Percentiles rank a stretch among this genome's conserved stretches.
Evolutionary conservation across 37 sponge, comb jelly and placozoan species (phyloP).

Genomic region (Cladorhizidae sp.): DNA sequence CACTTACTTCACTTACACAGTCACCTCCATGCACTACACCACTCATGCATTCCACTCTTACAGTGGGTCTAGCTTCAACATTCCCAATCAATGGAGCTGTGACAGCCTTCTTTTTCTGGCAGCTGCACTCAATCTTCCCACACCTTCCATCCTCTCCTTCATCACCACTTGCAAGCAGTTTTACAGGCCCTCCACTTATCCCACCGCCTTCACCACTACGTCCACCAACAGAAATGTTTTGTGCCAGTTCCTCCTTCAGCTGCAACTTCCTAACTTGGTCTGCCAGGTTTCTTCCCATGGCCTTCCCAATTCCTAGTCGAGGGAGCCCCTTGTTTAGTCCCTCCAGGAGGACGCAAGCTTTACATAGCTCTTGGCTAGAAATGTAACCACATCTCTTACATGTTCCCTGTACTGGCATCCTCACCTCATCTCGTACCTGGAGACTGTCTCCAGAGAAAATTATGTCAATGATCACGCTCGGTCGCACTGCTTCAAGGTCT

Average conservation of each 20-base stretch:
- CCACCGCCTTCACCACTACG: too few species aligned
- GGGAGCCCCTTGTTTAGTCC: constrained; percentile 93
- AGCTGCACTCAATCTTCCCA: too few species aligned
- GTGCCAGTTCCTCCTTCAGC: background rate
- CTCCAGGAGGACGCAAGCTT: constrained; percentile 95
- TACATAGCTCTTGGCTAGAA: constrained; percentile 93
- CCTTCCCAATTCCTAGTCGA: constrained; percentile 89
- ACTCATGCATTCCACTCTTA: too few species aligned
- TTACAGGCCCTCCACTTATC: too few species aligned
- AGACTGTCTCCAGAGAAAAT: constrained; percentile 93
- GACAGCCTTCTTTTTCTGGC: too few species aligned
- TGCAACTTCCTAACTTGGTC: constrained; percentile 49
- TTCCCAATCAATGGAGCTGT: too few species aligned
- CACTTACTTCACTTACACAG: too few species aligned
- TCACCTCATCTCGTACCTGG: constrained; percentile 77
- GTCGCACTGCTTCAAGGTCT: constrained; percentile 87
- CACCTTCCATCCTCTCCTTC: too few species aligned
- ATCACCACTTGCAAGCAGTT: too few species aligned
- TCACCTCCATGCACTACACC: too few species aligned
- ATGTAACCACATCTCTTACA: constrained; percentile 95
- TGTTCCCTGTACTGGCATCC: constrained; percentile 85
- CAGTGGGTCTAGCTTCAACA: too few species aligned
- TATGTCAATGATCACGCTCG: constrained; percentile 91
- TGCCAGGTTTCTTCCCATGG: constrained; percentile 51
- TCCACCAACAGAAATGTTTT: too few species aligned